Base-by-base conservation (phyloP, 2,888 invertebrate genomes). In the Tanypteryx hageni region DNA sequence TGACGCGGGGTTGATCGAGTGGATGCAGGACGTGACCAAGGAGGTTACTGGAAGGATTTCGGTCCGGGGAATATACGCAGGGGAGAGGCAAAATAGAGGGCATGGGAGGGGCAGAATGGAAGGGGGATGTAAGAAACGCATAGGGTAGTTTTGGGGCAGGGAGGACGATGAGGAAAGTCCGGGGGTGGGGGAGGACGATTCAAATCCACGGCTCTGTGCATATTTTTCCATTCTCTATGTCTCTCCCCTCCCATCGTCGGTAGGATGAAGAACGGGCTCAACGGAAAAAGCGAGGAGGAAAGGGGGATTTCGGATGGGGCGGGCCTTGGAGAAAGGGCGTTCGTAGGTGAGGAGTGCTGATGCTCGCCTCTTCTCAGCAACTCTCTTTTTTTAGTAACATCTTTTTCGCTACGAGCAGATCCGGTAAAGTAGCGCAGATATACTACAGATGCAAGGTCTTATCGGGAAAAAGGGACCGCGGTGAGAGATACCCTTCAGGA, bases 21-120 rank as follows among this genome's bases (percentile, higher is more conserved):
- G 89, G 44, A 68, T 68, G 89, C 64, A 89, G 89, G 89, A 89
- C 89, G 89, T 89, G 89, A 89, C 89, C 89, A 89, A 89, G 89
- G 89, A 89, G 89, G 89, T 64, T 89, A 64, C 64, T 31, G 68
- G 64, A 18, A 64, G 89, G 89, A 89, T 89, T 89, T 89, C 68
- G 86, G 86, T 61, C 86, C 86, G 11, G 44, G 44, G 64, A 11
- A 64, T 44, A 44, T 44, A 18, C 31, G 31, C 14, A 27, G 64
- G 64, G 44, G 44, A 31, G 22, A 4, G 82, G 82, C 13, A 18
- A 14, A 16, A 76, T 5, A 1, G 76, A 13, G 76, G 76, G 8
- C n/a, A 5, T 0, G n/a, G 27, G 76, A 27, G 82, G 31, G 22
- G 22, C 61, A 27, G 61, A 31, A 31, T n/a, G 44, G 64, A 89